Evolutionary conservation across 2,888 invertebrate genomes (phyloP).

Genomic region (Neria commutata): DNA sequence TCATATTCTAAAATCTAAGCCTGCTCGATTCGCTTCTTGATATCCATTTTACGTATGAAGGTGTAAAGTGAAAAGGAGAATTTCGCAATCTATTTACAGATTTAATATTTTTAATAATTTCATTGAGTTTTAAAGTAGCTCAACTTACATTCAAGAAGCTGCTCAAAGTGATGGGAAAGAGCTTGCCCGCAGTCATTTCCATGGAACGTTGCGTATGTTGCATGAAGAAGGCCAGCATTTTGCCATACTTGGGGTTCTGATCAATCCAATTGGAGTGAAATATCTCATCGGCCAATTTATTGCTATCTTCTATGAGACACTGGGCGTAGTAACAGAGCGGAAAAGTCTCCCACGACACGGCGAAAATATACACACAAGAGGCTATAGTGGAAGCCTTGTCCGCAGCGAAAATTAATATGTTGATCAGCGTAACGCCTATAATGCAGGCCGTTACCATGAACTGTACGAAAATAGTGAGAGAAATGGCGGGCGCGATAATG

Average conservation of each 20-base stretch:
- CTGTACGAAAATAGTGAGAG: slow-evolving; percentile 39
- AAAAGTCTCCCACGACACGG: slow-evolving; percentile 35
- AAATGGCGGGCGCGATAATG: slow-evolving; percentile 33
- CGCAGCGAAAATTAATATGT: slow-evolving; percentile 38
- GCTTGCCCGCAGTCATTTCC: slow-evolving; percentile 31
- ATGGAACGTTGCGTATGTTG: slow-evolving; percentile 38
- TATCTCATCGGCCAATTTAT: slow-evolving; percentile 33
- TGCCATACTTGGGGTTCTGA: slow-evolving; percentile 29
- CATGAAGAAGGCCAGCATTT: slow-evolving; percentile 34
- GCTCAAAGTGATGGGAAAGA: slow-evolving; percentile 36
- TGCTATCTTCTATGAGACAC: slow-evolving; percentile 34
- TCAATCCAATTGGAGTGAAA: slow-evolving; percentile 38
- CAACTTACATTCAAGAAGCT: slow-evolving; percentile 37
- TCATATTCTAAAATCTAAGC: background rate
- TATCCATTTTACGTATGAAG: background rate
- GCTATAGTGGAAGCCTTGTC: slow-evolving; percentile 32
- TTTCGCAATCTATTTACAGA: background rate
- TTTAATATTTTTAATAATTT: background rate
- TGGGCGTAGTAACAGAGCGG: slow-evolving; percentile 40
- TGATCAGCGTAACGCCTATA: slow-evolving; percentile 36
- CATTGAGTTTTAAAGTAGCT: no score
- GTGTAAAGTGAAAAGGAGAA: background rate
- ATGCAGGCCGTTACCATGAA: slow-evolving; percentile 34
- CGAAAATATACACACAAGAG: slow-evolving; percentile 32
- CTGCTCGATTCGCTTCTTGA: background rate